Conservation (phyloP, 2,113 vertebrate genomes). For the Pterocles orientalis region DNA sequence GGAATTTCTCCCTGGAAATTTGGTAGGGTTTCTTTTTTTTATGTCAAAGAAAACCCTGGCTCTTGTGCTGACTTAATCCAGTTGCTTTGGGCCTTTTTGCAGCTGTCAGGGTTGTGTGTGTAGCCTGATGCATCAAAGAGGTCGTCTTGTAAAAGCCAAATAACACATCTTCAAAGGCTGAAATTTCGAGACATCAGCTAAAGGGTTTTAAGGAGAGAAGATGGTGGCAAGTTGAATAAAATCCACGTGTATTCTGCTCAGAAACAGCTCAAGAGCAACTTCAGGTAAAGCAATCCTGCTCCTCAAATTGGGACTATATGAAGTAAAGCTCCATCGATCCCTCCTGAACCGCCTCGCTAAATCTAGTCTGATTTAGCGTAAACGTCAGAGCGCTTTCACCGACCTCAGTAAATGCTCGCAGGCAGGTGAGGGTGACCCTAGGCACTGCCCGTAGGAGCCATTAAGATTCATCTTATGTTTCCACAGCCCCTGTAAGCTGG, state of each 20-base stretch:
- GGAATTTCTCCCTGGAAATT: neutral
- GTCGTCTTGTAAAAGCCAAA: neutral
- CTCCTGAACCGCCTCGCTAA: neutral
- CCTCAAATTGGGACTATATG: neutral
- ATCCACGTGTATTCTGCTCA: neutral
- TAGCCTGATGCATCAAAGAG: neutral
- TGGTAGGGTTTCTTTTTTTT: neutral
- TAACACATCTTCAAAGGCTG: neutral
- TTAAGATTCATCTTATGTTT: neutral
- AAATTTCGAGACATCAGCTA: neutral
- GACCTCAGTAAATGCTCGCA: neutral
- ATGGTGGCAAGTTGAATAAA: neutral
- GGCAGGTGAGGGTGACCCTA: neutral
- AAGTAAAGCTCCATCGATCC: slow-evolving; percentile 39
- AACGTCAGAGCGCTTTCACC: slow-evolving; percentile 19
- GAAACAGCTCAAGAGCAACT: neutral
- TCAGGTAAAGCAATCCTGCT: neutral
- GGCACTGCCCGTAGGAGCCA: neutral
- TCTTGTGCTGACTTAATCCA: neutral
- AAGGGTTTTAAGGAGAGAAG: neutral
- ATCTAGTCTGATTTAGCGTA: slow-evolving; percentile 29
- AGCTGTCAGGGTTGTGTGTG: neutral
- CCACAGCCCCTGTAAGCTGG: neutral
- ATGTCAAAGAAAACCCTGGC: neutral
- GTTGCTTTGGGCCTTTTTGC: neutral